A percentile compares a stretch with the other conserved stretches of the same genome.
phyloP scores from a whole-genome alignment of 2,797 vertebrate species.

The Lithobates pipiens region DNA sequence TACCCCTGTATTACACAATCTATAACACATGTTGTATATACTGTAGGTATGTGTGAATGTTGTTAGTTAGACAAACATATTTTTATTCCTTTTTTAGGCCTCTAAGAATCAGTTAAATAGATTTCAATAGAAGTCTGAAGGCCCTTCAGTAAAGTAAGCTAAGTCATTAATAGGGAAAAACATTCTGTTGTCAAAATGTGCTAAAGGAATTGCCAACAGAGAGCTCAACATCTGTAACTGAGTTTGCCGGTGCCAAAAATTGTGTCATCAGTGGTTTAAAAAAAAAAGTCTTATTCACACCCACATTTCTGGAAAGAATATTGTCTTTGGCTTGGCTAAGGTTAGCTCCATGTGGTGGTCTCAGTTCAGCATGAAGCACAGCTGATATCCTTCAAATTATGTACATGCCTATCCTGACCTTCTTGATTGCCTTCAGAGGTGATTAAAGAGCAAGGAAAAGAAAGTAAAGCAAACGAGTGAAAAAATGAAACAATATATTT shows the following conservation, averaged over 20 bases:
- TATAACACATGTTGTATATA: too few relatives aligned
- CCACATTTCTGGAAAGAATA: slow-evolving; percentile 55
- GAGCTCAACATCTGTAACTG: slow-evolving; percentile 47
- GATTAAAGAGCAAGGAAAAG: background rate
- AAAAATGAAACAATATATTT: background rate
- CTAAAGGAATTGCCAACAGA: slow-evolving; percentile 15
- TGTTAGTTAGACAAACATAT: too few relatives aligned
- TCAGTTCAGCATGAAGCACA: slow-evolving; percentile 6
- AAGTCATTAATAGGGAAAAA: slow-evolving; percentile 21
- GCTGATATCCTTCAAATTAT: slow-evolving; percentile 30
- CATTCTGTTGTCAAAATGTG: background rate
- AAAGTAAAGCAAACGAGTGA: background rate
- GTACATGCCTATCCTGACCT: slow-evolving; percentile 5
- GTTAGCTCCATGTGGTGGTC: slow-evolving; percentile 40
- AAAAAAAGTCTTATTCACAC: slow-evolving; percentile 39
- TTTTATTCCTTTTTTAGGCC: too few relatives aligned
- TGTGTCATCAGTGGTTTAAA: slow-evolving; percentile 39
- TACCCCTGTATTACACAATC: too few relatives aligned
- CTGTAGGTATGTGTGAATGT: too few relatives aligned
- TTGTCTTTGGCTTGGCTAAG: slow-evolving; percentile 45
- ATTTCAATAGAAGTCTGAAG: too few relatives aligned
- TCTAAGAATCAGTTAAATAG: too few relatives aligned
- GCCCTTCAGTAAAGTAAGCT: background rate
- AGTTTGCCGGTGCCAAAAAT: slow-evolving; percentile 26
- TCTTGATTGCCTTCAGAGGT: slow-evolving; percentile 1